Percentiles rank a stretch among this genome's conserved stretches.
phyloP scores from a whole-genome alignment of 1,140 invertebrate species.

The Drosophila grimshawi region DNA sequence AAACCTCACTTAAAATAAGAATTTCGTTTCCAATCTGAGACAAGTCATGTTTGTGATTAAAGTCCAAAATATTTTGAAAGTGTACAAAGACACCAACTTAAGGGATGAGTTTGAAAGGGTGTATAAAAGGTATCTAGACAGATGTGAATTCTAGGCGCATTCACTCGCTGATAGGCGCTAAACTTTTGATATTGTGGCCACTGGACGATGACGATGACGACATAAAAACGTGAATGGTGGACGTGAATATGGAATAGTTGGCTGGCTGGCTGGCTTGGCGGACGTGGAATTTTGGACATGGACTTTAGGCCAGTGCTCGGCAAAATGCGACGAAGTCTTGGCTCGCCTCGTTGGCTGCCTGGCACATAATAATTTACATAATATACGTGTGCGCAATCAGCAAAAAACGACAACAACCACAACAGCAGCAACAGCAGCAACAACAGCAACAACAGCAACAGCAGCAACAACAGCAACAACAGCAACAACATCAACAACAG shows the following conservation, averaged over 20 bases:
- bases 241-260: neutral
- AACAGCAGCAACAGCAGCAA: constrained; percentile 38
- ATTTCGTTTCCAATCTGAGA: too few relatives aligned
- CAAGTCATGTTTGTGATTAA: too few relatives aligned
- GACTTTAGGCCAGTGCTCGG: constrained; percentile 48
- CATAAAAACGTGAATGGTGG: constrained; percentile 20
- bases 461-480: constrained; percentile 31
- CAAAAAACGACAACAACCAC: constrained; percentile 29
- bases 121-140: neutral
- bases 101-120: neutral
- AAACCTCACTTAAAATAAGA: too few relatives aligned
- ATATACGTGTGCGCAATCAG: constrained; percentile 77
- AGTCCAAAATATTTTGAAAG: too few relatives aligned
- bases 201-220: constrained; percentile 37
- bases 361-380: constrained; percentile 82
- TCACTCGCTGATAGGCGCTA: constrained; percentile 40
- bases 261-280: neutral
- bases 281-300: constrained; percentile 7
- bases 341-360: constrained; percentile 42
- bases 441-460: constrained; percentile 38
- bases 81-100: constrained; percentile 1
- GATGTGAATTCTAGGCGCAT: constrained; percentile 15
- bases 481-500: constrained; percentile 24
- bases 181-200: constrained; percentile 36
- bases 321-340: constrained; percentile 44